These are phyloP conservation scores for Malurus leucopterus DNA, from an alignment of 2,797 vertebrate genomes.

Conservation along the genomic window DNA sequence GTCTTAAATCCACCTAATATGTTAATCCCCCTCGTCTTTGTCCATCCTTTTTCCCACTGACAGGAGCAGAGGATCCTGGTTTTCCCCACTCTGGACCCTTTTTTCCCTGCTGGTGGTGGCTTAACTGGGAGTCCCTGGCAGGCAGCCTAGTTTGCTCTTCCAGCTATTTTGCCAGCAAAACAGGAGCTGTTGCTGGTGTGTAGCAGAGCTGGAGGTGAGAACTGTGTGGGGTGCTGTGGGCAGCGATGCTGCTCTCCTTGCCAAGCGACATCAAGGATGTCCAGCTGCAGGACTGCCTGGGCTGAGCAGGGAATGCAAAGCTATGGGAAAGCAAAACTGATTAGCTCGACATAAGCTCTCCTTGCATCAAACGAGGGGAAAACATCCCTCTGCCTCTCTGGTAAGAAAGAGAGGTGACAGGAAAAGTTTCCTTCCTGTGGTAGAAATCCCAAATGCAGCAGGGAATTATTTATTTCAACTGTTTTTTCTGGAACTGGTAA, in stretches of 20 bases:
- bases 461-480: neutral
- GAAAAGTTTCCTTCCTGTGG: neutral
- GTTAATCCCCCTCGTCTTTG: rapidly evolving
- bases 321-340: neutral
- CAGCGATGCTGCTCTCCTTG: neutral
- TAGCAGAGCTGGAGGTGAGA: neutral
- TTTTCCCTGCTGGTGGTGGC: neutral
- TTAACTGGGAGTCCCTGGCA: neutral
- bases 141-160: neutral
- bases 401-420: neutral
- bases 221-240: neutral
- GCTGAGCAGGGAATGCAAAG: neutral
- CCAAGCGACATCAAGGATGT: neutral
- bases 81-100: neutral
- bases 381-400: neutral
- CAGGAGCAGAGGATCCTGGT: neutral
- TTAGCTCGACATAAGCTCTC: neutral
- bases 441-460: neutral
- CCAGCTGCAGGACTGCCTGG: neutral
- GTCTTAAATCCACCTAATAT: neutral
- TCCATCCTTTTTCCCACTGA: neutral
- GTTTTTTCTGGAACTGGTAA: neutral
- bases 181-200: neutral
- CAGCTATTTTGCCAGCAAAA: neutral
- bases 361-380: neutral